A percentile compares a stretch with the other conserved stretches of the same genome.
These are phyloP conservation scores for Rhamnusium bicolor DNA, from an alignment of 2,888 invertebrate genomes.

Conservation along the genomic window DNA sequence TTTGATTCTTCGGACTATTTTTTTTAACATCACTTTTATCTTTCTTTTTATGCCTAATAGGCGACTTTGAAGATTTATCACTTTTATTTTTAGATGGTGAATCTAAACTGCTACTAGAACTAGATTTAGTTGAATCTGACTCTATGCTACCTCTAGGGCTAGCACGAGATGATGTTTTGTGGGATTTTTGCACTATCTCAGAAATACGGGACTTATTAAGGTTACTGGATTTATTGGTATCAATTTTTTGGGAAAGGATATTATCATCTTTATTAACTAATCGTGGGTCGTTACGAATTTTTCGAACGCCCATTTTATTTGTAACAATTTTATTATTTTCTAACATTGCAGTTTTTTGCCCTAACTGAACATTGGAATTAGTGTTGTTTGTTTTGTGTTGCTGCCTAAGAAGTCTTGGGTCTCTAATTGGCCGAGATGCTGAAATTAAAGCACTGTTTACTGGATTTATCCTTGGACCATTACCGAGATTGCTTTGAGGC, in stretches of 20 bases:
- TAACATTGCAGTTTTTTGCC: constrained; percentile 64
- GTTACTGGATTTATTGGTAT: constrained; percentile 58
- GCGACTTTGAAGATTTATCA: constrained; percentile 58
- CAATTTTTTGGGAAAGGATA: constrained; percentile 58
- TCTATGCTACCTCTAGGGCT: constrained; percentile 42
- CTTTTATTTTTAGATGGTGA: constrained; percentile 68
- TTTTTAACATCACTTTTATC: constrained; percentile 57
- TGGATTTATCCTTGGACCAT: constrained; percentile 73
- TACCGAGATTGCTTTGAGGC: constrained; percentile 50
- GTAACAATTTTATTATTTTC: constrained; percentile 69
- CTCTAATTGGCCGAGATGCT: constrained; percentile 64
- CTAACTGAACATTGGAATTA: constrained; percentile 61
- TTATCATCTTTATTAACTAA: constrained; percentile 67
- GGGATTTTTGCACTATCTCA: constrained; percentile 41
- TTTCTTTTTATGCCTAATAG: constrained; percentile 56
- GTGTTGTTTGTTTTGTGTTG: constrained; percentile 54
- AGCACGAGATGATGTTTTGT: constrained; percentile 36
- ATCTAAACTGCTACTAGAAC: constrained; percentile 58
- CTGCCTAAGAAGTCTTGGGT: constrained; percentile 67
- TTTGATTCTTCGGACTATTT: constrained; percentile 51
- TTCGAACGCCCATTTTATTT: constrained; percentile 69
- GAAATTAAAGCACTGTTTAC: constrained; percentile 67
- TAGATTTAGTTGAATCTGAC: constrained; percentile 49
- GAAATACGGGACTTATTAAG: constrained; percentile 57
- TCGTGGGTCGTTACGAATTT: constrained; percentile 69